Base-by-base conservation (phyloP, 2,113 vertebrate species). In the Octodon degus region DNA sequence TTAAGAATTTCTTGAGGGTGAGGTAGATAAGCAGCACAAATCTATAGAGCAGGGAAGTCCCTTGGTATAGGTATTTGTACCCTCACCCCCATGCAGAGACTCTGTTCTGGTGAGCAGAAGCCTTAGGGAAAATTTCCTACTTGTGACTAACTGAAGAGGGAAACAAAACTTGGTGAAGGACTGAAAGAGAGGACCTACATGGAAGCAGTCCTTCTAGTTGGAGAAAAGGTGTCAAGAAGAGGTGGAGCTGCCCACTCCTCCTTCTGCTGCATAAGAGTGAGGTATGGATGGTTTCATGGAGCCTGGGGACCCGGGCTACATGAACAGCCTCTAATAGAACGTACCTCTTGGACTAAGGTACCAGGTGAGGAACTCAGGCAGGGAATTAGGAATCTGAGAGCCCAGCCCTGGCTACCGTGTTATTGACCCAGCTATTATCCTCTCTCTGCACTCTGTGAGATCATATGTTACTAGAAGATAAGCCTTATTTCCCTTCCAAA, bases 401-500 rank as follows among this genome's bases (percentile, higher is more conserved):
- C 53, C 43, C 37, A 88, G 62, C 62, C 60, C 84, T 74, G 50
- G 67, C 5, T 70, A 19, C 24, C 53, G 63, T 55, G 50, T 86
- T 67, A 62, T 7, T 91, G 81, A 63, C 60, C 22, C 27, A 93
- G 84, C 76, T 1, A 25, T 9, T 32, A 79, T 34, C 3, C 4
- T n/a, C 72, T 85, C 43, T 94, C 91, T 72, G 65, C 12, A 50
- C 24, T 86, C 63, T 77, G 50, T 17, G 24, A 95, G n/a, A 24
- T 88, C 47, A 58, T 40, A 68, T 25, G 17, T 40, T 86, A 87
- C 89, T 91, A 95, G 65, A 92, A 86, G 30, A 90, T 77, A 47
- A 86, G 74, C 86, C 80, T 90, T 91, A 89, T 60, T 96, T 79
- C 72, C 37, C 65, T 19, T 82, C 65, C 50, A 16, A 92, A 96